Base-by-base conservation (phyloP, 2,797 vertebrate genomes). In the Cyclura pinguis region DNA sequence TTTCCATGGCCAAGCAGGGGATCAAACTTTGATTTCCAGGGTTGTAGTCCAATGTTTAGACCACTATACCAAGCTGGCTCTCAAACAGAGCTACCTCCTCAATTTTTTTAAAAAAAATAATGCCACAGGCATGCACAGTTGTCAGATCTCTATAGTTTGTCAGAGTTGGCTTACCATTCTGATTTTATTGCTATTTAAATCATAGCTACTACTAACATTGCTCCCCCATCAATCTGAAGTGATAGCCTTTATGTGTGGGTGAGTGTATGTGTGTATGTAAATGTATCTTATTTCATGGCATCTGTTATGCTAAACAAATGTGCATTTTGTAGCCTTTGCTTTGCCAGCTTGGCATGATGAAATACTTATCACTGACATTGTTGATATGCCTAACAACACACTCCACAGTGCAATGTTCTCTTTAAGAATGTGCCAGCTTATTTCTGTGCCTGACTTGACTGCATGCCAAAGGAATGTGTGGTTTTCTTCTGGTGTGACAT, bases 381-480 rank as follows among this genome's bases (percentile, higher is more conserved):
- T 50, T 88, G 80, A 73, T 84, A 32, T 42, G 72, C 35, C 52
- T 81, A 77, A 50, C 18, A 5, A 47, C 29, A 4, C 57, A 73
- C 38, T 52, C 4, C n/a, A 35, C 22, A 85, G 87, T 55, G 69
- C 38, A 57, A 2, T 52, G 32, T 50, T 59, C 42, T 14, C 42
- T 92, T 95, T 85, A 92, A 74, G 82, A 87, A 35, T 88, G 55
- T 52, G 89, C 80, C 82, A 52, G 47, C 42, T 90, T 88, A 52
- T 52, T 88, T 90, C 85, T 55, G 55, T 83, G 91, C 38, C 88
- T 29, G 62, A 87, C 86, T 62, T 83, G 93, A 80, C 82, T 62
- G 83, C 72, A 6, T 89, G 13, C 29, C 62, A 42, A 55, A 57
- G 78, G 89, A 62, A 81, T 89, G 80, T 89, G 92, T 47, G 87